Base-by-base conservation (phyloP, 2,797 vertebrate genomes). In the Neostethus bicornis region DNA sequence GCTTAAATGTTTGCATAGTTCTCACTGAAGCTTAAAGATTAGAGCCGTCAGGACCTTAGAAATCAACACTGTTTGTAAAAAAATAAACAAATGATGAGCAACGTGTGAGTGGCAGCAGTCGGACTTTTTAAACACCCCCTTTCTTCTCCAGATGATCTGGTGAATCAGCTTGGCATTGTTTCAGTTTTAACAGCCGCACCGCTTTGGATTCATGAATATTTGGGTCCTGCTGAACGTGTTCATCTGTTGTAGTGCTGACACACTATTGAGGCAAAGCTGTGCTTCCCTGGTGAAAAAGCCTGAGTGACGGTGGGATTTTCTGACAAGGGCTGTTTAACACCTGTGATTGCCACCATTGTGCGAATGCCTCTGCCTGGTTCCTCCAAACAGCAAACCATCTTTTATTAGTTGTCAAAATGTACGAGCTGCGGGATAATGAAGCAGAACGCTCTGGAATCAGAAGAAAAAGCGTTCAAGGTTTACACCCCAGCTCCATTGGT, bases 171-270 rank as follows among this genome's bases (percentile, higher is more conserved):
- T 53, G 67, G 49, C 74, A 45, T 83, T 80, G 75, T 78, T 59
- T 26, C 44, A 9, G 49, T 53, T 50, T 73, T 51, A 59, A 70
- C 70, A 71, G 61, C 50, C 51, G n/a, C 57, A 58, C 57, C 60
- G 39, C 62, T 35, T 64, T 79, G 63, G 61, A 82, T 81, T 77
- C 66, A 64, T 85, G 82, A 87, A 86, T 86, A 84, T 86, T 75
- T 75, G 69, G 72, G 54, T 23, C 51, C 77, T 56, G 35, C 76
- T 71, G 77, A 86, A 77, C 73, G 70, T 71, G 74, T 77, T 86
- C 75, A 76, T 84, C 75, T 79, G 76, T 75, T 80, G 69, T 77
- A 25, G 51, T 11, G 31, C 67, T 79, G 79, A 87, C 86, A 63
- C 79, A 78, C 74, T 65, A 81, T 57, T 51, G 52, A 71, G 66